These are phyloP conservation scores for Drosophila chauvacae DNA, from an alignment of 1,140 invertebrate genomes.

Conservation along the genomic window DNA sequence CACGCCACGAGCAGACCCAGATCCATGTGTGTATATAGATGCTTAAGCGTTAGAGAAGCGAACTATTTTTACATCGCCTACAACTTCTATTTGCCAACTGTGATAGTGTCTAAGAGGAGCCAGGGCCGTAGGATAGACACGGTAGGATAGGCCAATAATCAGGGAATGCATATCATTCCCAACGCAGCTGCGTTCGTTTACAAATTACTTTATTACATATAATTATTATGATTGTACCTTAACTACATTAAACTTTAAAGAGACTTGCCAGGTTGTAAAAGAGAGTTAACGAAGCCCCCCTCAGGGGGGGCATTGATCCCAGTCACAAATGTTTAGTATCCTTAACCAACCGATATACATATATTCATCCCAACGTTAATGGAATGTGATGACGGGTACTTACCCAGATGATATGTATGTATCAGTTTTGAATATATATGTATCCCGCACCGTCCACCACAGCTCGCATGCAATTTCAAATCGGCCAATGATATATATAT, in stretches of 20 bases:
- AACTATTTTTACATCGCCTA: conserved; percentile 13
- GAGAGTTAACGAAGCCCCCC: conserved; percentile 23
- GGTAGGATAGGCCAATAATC: conserved; percentile 37
- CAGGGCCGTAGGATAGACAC: conserved; percentile 21
- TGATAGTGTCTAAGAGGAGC: conserved; percentile 52
- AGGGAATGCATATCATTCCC: conserved; percentile 41
- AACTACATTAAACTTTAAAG: conserved; percentile 28
- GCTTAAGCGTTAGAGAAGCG: conserved; percentile 3
- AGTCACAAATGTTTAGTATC: conserved; percentile 29
- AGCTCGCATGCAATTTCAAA: conserved; percentile 37
- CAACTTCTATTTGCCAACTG: conserved; percentile 49
- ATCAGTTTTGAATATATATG: conserved; percentile 50
- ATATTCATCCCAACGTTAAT: conserved; percentile 45
- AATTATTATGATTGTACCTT: conserved; percentile 21
- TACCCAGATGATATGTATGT: conserved; percentile 54
- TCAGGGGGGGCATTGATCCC: neutral
- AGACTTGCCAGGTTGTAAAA: conserved; percentile 50
- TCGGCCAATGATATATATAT: conserved; percentile 30
- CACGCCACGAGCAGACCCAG: neutral
- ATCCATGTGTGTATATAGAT: conserved; percentile 11
- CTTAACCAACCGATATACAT: conserved; percentile 39
- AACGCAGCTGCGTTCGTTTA: conserved; percentile 15
- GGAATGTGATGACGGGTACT: conserved; percentile 46
- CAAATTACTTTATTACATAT: neutral
- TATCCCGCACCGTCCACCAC: conserved; percentile 46